Base-by-base conservation (phyloP, 2,113 vertebrate species). In the Onychostoma macrolepis region DNA sequence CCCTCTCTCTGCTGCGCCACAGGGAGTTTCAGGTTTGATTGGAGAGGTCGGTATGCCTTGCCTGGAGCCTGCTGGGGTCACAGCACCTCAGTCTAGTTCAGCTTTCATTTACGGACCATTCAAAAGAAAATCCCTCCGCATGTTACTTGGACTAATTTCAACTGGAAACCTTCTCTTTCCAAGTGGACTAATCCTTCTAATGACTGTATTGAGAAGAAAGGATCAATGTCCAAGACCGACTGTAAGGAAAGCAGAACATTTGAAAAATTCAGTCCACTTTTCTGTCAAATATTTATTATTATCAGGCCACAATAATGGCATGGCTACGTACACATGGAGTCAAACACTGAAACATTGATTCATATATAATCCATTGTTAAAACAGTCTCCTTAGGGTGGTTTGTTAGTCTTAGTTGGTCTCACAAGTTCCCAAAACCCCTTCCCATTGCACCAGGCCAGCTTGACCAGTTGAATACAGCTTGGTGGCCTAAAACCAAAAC, bases 31-130 rank as follows among this genome's bases (percentile, higher is more conserved):
- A 13, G n/a, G 38, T 69, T 81, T 74, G 74, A 81, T 53, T 83
- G 36, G 53, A 48, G 50, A 80, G 87, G 84, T 88, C 80, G 67
- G 41, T 0, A 30, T 74, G 87, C 67, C 84, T 71, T 11, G 61
- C 33, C 28, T 58, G 45, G 81, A 84, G 38, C 71, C 82, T 67
- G 30, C 21, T 38, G 41, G 69, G 75, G 78, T 85, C 48, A 26
- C 45, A 1, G 15, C 4, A 9, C 65, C 80, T 63, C 45, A 61
- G 9, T 85, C 33, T 69, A 58, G 45, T 36, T 75, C 72, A 36
- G 41, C 19, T 67, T 81, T 19, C 30, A 65, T 33, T 81, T 79
- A 19, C 28, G 5, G 76, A n/a, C 26, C 56, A 50, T 89, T 50
- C 11, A 12, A 83, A 72, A 43, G 67, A 71, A 38, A 69, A 82